Percentiles rank a stretch among this genome's conserved stretches.
Evolutionary conservation across 2,113 vertebrate species (phyloP).

Genomic region (Scolopax mira): DNA sequence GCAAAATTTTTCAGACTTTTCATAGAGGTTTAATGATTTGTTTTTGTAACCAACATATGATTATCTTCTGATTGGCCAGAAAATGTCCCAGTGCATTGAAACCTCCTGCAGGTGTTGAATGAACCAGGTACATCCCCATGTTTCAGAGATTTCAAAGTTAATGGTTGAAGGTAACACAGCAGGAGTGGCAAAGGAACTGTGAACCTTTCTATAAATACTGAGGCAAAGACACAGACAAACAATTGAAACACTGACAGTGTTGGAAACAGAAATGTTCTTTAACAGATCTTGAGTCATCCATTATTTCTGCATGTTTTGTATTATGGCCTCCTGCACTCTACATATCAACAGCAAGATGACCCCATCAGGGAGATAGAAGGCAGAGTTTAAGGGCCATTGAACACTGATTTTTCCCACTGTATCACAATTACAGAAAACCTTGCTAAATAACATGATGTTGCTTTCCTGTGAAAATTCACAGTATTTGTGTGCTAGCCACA

Average conservation of each 20-base stretch:
- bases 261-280: not conserved
- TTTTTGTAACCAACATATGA: not conserved
- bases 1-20: not conserved
- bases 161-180: not conserved
- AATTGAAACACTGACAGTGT: not conserved
- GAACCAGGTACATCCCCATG: not conserved
- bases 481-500: not conserved
- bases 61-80: not conserved
- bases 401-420: not conserved
- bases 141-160: slow-evolving; percentile 12
- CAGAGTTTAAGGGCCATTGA: slow-evolving; percentile 10
- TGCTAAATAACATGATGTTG: not conserved
- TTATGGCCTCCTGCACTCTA: not conserved
- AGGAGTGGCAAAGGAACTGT: not conserved
- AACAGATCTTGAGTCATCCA: not conserved
- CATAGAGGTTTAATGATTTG: not conserved
- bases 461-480: not conserved
- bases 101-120: not conserved
- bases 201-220: not conserved
- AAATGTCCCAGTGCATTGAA: not conserved
- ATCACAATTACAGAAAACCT: slow-evolving; percentile 10
- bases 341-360: not conserved
- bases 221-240: not conserved
- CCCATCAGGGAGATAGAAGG: not conserved
- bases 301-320: slow-evolving; percentile 1